These are phyloP conservation scores for Coenobita brevimanus DNA, from an alignment of 1,140 invertebrate species.

Conservation along the genomic window DNA sequence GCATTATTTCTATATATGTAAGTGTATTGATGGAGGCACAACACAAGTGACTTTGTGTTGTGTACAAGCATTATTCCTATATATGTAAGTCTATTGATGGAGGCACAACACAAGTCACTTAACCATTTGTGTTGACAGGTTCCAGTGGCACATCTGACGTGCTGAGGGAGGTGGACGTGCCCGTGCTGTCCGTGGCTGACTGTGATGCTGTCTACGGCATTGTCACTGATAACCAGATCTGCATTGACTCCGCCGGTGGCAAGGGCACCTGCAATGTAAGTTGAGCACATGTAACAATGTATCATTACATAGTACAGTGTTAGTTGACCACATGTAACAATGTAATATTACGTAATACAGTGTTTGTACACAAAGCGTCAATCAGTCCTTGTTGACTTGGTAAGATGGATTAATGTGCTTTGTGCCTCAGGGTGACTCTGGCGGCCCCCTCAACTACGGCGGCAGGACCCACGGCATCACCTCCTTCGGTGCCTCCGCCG, in stretches of 20 bases:
- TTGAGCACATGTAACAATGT: not conserved
- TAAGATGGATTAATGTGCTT: not conserved
- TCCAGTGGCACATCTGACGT: slow-evolving; percentile 9
- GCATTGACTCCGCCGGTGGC: slow-evolving; percentile 49
- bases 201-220: slow-evolving; percentile 17
- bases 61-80: too few species aligned
- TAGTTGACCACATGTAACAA: too few species aligned
- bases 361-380: too few species aligned
- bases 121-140: not conserved
- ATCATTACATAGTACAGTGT: too few species aligned
- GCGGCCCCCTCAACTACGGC: slow-evolving; percentile 15
- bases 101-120: too few species aligned
- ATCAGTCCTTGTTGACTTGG: not conserved
- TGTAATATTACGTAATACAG: not conserved
- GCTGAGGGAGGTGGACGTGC: slow-evolving; percentile 14
- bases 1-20: too few species aligned
- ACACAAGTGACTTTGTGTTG: too few species aligned
- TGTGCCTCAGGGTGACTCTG: slow-evolving; percentile 33
- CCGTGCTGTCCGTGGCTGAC: not conserved
- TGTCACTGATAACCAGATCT: slow-evolving; percentile 27
- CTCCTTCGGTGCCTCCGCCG: slow-evolving; percentile 28
- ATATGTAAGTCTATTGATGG: too few species aligned
- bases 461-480: slow-evolving; percentile 21
- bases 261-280: slow-evolving; percentile 61
- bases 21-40: too few species aligned